These are phyloP conservation scores for Euura lappo DNA, from an alignment of 1,140 invertebrate species.

Conservation along the genomic window DNA sequence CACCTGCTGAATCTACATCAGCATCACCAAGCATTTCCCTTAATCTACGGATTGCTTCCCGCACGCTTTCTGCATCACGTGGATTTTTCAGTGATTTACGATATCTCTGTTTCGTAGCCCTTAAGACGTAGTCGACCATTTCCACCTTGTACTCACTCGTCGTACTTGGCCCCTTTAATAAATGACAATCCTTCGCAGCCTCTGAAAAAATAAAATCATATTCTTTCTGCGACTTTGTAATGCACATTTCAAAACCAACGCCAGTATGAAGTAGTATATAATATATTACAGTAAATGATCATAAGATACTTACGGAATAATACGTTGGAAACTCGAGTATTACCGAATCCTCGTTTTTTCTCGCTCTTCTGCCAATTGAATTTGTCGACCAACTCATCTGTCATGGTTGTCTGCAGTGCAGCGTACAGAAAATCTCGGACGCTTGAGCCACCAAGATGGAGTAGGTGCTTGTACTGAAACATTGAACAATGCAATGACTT, in stretches of 20 bases:
- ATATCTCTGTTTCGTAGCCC: neutral
- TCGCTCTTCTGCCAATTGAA: conserved; percentile 1
- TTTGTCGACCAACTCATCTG: neutral
- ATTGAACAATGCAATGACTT: neutral
- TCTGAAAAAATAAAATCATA: neutral
- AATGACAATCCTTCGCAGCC: neutral
- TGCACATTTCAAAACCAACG: neutral
- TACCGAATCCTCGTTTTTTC: neutral
- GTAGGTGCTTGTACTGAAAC: neutral
- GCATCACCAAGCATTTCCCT: neutral
- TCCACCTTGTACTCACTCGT: neutral
- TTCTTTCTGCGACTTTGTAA: neutral
- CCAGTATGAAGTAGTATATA: neutral
- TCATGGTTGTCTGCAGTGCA: neutral
- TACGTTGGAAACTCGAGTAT: conserved; percentile 1
- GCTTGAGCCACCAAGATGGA: neutral
- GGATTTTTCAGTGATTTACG: neutral
- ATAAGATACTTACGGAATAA: neutral
- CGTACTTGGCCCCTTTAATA: neutral
- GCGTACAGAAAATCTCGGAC: neutral
- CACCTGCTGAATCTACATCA: neutral
- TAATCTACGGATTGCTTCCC: neutral
- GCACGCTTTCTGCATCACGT: neutral
- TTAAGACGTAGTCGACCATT: neutral
- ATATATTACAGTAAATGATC: neutral